Conservation (phyloP, 2,797 vertebrate genomes). For the Fratercula arctica region DNA sequence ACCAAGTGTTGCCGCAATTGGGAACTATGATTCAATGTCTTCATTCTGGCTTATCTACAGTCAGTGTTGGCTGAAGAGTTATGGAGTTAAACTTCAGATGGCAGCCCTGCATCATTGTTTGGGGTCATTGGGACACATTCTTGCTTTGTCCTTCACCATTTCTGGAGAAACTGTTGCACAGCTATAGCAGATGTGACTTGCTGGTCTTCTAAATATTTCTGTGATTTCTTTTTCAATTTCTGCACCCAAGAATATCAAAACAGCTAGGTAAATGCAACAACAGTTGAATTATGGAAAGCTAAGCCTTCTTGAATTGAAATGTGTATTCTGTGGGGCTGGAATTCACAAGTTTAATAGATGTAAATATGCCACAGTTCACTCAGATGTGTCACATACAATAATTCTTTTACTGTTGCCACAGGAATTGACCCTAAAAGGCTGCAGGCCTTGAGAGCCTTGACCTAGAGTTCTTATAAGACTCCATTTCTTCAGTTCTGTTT, state of each 20-base stretch:
- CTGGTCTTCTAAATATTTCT: neutral
- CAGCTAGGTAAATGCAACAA: neutral
- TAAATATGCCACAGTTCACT: slow-evolving; percentile 9
- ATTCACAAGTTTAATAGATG: slow-evolving; percentile 6
- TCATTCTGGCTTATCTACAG: neutral
- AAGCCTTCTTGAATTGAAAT: neutral
- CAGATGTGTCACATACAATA: neutral
- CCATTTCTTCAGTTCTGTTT: neutral
- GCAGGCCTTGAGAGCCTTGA: neutral
- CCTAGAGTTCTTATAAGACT: neutral
- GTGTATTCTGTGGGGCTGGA: neutral
- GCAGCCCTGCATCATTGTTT: neutral
- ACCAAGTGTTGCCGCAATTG: neutral
- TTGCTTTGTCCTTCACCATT: neutral
- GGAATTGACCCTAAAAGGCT: slow-evolving; percentile 11
- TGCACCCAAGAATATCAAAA: neutral
- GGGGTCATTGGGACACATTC: neutral
- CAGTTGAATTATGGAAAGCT: neutral
- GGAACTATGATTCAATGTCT: neutral
- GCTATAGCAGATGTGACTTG: neutral
- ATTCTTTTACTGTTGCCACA: slow-evolving; percentile 26
- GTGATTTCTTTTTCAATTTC: neutral
- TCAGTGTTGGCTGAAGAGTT: neutral
- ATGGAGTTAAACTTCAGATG: neutral
- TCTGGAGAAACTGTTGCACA: neutral